Base-by-base conservation (phyloP, 1,140 invertebrate species). In the Microplitis mediator region DNA sequence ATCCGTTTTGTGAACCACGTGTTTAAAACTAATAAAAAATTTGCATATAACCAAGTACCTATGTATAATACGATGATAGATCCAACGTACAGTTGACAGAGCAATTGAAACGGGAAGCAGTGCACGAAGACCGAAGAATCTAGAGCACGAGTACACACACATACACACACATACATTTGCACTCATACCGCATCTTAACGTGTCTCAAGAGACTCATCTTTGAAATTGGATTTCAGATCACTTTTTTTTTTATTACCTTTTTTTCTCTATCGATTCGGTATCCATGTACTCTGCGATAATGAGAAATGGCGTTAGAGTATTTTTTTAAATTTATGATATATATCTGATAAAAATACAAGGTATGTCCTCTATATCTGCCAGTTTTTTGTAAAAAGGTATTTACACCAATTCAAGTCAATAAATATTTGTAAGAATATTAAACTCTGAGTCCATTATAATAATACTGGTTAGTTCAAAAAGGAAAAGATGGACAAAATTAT, bases 191-290 rank as follows among this genome's bases (percentile, higher is more conserved):
- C 56, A 71, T 71, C 73, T 71, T 74, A 71, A 74, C 69, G 64
- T 63, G 70, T 74, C 73, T 71, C 73, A 14, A 14, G 69, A 64
- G 62, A 69, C 63, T 71, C 73, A 74, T 74, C 64, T 74, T 62
- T 65, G 64, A 74, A 74, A 74, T 74, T 74, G 73, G 73, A 74
- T 74, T 74, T 71, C 39, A 45, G 45, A 66, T 66, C 63, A 45
- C 36, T 66, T 39, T 34, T 23, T 23, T 23, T 39, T 39, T 39
- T 39, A 39, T 11, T 39, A 39, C 39, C 3, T 11, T 39, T 39
- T 39, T 39, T 39, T 8, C 39, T 16, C 45, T 64, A 66, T 66
- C 45, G 45, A 66, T 66, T 39, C 14, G 4, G 39, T 34, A 64
- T 4, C 62, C 34, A 9, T 64, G 62, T 35, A 13, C 36, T 62